Base-by-base conservation (phyloP, 1,140 invertebrate species). In the Drosophila pseudoananassae region DNA sequence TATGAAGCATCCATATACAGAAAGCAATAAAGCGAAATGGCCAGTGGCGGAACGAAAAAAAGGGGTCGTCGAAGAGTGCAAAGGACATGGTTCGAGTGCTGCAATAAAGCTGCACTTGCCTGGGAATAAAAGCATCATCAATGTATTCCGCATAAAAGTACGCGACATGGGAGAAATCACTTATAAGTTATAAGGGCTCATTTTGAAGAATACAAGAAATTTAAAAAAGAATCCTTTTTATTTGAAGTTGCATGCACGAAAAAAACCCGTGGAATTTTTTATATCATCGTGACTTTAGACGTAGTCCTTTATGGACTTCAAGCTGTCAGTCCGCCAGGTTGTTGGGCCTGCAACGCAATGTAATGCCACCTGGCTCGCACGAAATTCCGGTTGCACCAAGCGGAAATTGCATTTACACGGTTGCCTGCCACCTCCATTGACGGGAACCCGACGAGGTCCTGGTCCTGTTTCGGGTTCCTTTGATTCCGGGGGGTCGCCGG, bases 381-480 rank as follows among this genome's bases (percentile, higher is more conserved):
- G 55, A 68, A 87, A 87, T 87, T 87, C 82, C 75, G 78, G 75
- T 55, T 87, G 82, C 83, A 78, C 15, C 78, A 61, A 78, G 75
- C 82, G 82, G 82, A 85, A 85, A 85, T 85, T 85, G 82, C 82
- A 85, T 87, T 85, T 85, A 81, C 75, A 76, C 82, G 61, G 65
- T 72, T 68, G 74, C 82, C 63, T 76, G 55, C 57, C 58, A 54
- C 50, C 46, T 29, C 8, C 56, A 63, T 51, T 46, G 29, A 50
- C 45, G 47, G 29, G 14, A 33, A 38, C 55, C 36, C 14, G 17
- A n/a, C n/a, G 15, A 49, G 31, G 55, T n/a, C 17, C 23, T 14
- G 49, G 10, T 4, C 20, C n/a, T 29, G 15, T 23, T 40, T 17
- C 53, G 40, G 20, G 45, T 40, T 14, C 59, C 65, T 68, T 55